A percentile compares a stretch with the other conserved stretches of the same genome.
Evolutionary conservation across 2,888 invertebrate species (phyloP).

Genomic region (Cepaea hortensis): DNA sequence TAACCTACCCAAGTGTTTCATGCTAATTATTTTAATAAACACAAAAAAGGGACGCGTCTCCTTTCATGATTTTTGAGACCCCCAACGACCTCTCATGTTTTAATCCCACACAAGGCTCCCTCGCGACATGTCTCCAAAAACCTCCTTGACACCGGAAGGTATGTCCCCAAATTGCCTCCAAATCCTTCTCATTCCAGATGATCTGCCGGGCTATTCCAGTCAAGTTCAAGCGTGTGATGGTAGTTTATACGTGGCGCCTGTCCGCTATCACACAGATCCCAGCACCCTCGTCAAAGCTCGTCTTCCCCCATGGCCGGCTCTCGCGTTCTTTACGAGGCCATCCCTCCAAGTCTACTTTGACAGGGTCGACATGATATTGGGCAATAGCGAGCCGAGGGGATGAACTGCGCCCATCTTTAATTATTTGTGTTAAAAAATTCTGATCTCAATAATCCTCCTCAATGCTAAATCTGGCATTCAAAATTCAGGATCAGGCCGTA

Average conservation of each 20-base stretch:
- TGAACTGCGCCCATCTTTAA: background rate
- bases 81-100: background rate
- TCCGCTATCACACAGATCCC: too few species aligned
- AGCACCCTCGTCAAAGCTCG: background rate
- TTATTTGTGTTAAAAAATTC: slow-evolving; percentile 15
- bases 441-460: background rate
- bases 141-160: background rate
- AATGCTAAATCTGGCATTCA: slow-evolving; percentile 3
- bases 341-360: background rate
- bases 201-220: background rate
- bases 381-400: background rate
- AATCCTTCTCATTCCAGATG: background rate
- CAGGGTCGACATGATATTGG: background rate
- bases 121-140: background rate
- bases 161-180: background rate
- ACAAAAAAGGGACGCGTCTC: too few species aligned
- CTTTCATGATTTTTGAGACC: background rate
- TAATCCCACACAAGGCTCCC: too few species aligned
- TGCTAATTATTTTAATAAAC: too few species aligned
- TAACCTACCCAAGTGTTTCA: too few species aligned
- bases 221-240: background rate
- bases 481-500: background rate
- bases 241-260: background rate
- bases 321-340: background rate
- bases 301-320: background rate